Percentiles rank a stretch among this genome's conserved stretches.
Evolutionary conservation across 2,113 vertebrate species (phyloP).

Genomic region (Ia io): DNA sequence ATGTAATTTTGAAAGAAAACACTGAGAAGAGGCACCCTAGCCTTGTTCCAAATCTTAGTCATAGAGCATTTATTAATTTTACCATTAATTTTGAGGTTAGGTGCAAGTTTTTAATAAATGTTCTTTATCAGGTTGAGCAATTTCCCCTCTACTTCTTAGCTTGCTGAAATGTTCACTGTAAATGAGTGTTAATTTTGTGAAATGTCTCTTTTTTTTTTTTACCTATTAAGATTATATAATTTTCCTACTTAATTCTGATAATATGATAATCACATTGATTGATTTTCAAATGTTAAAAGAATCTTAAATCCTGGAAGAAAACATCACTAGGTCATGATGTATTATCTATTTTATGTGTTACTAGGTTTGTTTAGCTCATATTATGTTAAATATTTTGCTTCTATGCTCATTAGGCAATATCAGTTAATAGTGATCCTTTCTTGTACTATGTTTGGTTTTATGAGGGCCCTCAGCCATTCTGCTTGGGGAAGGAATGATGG

Average conservation of each 20-base stretch:
- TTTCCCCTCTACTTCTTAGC: neutral
- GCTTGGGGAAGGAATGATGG: neutral
- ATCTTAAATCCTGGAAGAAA: neutral
- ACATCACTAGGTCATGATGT: neutral
- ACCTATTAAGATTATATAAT: neutral
- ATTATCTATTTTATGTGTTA: neutral
- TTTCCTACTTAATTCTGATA: neutral
- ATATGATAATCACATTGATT: neutral
- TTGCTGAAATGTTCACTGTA: neutral
- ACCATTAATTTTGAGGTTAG: neutral
- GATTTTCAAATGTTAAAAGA: neutral
- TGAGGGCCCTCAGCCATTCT: neutral
- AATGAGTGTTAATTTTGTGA: neutral
- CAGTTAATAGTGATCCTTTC: neutral
- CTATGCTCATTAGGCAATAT: neutral
- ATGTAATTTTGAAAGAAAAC: neutral
- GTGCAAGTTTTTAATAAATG: neutral
- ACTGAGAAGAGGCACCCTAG: neutral
- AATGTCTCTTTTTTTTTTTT: neutral
- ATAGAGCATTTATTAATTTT: neutral
- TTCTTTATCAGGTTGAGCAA: neutral
- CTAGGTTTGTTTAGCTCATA: neutral
- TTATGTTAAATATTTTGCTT: neutral
- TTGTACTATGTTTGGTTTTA: neutral
- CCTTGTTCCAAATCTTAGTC: neutral